phyloP scores from a whole-genome alignment of 35 echinoderm and acorn worm species.

The Acanthaster planci region DNA sequence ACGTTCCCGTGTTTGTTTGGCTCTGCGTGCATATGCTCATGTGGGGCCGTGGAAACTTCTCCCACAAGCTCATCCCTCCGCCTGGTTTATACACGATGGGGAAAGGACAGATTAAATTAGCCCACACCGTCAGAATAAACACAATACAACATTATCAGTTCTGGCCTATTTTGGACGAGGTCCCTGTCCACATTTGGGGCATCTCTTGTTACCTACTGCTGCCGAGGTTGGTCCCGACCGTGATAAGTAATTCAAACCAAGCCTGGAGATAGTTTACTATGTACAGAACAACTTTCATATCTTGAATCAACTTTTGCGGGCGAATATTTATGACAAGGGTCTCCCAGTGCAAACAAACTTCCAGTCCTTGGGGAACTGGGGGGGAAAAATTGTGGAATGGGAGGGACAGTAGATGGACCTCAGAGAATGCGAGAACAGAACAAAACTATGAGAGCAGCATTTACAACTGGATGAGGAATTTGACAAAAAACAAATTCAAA shows the following conservation, averaged over 20 bases:
- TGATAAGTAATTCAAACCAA: not conserved
- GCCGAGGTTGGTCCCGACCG: not conserved
- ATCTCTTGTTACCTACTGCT: not conserved
- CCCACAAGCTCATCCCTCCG: no score
- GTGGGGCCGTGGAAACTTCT: not conserved
- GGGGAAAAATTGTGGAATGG: not conserved
- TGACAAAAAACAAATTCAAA: no score
- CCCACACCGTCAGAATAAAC: conserved; percentile 8
- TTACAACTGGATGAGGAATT: no score
- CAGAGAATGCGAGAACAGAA: no score
- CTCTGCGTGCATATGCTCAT: conserved; percentile 23
- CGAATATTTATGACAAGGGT: conserved; percentile 29
- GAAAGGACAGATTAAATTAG: conserved; percentile 24
- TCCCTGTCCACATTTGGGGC: conserved; percentile 17
- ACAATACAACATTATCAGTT: conserved; percentile 19
- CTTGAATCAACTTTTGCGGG: conserved; percentile 31
- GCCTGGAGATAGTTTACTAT: conserved; percentile 22
- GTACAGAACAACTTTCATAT: conserved; percentile 34
- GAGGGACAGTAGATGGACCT: no score
- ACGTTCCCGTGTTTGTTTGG: conserved; percentile 24
- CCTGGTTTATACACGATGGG: not conserved
- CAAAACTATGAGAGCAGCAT: no score
- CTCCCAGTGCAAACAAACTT: conserved; percentile 12
- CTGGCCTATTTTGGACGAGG: conserved; percentile 5
- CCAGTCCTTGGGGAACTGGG: not conserved